Evolutionary conservation across 2,888 invertebrate genomes (phyloP).

Genomic region (Drosophila differens): DNA sequence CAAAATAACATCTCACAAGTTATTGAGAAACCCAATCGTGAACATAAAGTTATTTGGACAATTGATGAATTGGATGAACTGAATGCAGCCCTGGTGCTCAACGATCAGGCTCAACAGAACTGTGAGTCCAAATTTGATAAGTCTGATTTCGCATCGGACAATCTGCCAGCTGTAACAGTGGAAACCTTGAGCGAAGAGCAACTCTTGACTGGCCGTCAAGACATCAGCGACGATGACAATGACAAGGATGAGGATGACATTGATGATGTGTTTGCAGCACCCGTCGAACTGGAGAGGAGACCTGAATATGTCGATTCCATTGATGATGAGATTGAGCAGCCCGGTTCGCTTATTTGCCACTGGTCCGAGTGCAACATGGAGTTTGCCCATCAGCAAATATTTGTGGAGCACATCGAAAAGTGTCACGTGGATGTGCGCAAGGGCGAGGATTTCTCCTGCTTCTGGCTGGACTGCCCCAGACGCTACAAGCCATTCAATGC

Average conservation of each 20-base stretch:
- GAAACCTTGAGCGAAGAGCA: conserved; percentile 11
- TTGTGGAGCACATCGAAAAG: conserved; percentile 94
- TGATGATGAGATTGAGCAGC: conserved; percentile 29
- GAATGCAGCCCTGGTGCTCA: conserved; percentile 57
- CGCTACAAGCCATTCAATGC: conserved; percentile 96
- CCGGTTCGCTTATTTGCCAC: conserved; percentile 87
- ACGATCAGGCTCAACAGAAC: conserved; percentile 19
- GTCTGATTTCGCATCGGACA: conserved; percentile 30
- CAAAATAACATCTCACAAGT: conserved; percentile 76
- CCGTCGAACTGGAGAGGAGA: conserved; percentile 22
- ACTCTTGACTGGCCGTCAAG: background rate
- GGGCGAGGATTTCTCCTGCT: conserved; percentile 96
- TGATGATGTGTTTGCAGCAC: conserved; percentile 58
- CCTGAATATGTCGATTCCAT: conserved; percentile 1
- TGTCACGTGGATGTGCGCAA: conserved; percentile 94
- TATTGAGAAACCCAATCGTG: conserved; percentile 83
- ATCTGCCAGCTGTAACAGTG: conserved; percentile 25
- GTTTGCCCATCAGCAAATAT: conserved; percentile 91
- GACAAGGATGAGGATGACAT: conserved; percentile 52
- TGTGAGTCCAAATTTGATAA: conserved; percentile 6
- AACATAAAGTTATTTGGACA: conserved; percentile 85
- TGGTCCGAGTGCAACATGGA: conserved; percentile 94
- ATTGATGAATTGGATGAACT: conserved; percentile 82
- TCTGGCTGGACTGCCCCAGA: conserved; percentile 96
- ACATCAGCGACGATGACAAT: conserved; percentile 54